Conservation (phyloP, 1,140 invertebrate species). For the Bombus balteatus region DNA sequence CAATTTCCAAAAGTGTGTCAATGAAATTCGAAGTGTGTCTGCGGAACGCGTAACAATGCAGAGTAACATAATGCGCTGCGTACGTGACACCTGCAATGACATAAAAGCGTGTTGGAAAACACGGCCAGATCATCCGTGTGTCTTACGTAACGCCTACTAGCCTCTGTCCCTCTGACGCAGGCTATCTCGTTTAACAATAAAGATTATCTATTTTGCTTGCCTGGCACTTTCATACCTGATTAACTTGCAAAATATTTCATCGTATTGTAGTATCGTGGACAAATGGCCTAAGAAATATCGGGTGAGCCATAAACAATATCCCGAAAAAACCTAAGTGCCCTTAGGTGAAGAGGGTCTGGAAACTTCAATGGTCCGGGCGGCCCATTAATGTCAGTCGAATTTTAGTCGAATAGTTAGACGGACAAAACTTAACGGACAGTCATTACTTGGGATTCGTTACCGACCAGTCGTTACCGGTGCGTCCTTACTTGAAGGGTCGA, state of each 20-base stretch:
- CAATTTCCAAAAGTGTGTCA: conserved; percentile 52
- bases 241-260: too few relatives aligned
- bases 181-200: neutral
- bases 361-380: too few relatives aligned
- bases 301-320: rapidly evolving
- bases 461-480: too few relatives aligned
- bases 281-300: too few relatives aligned
- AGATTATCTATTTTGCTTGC: too few relatives aligned
- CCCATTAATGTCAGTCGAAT: too few relatives aligned
- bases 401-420: rapidly evolving
- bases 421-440: too few relatives aligned
- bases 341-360: rapidly evolving
- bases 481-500: too few relatives aligned
- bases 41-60: conserved; percentile 49
- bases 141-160: conserved; percentile 11
- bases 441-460: too few relatives aligned
- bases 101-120: conserved; percentile 26
- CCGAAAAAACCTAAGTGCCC: rapidly evolving
- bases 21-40: conserved; percentile 57
- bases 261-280: too few relatives aligned
- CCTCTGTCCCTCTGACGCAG: neutral
- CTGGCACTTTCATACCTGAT: too few relatives aligned
- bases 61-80: conserved; percentile 31
- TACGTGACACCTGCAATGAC: conserved; percentile 44
- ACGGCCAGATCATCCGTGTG: neutral